Base-by-base conservation (phyloP, 2,797 vertebrate genomes). In the Poeciliopsis infans region DNA sequence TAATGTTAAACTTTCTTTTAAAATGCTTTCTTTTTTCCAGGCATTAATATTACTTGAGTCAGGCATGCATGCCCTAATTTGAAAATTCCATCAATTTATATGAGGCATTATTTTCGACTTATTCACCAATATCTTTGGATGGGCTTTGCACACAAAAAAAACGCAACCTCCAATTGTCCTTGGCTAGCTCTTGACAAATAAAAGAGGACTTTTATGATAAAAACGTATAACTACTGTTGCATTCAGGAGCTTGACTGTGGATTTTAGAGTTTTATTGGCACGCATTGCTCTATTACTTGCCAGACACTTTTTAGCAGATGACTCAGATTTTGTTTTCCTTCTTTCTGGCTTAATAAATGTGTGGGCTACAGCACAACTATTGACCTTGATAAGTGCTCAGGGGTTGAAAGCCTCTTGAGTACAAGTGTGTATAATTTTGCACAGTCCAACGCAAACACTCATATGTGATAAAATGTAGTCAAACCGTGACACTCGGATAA, bases 111-210 rank as follows among this genome's bases (percentile, higher is more conserved):
- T 1, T 13, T 69, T 15, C 6, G 7, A 8, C 49, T 20, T 2
- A 41, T 18, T 5, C 23, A 39, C 2, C 12, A 51, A 36, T 11
- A 43, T 72, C 31, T 25, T 45, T 61, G 73, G 66, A 73, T 5
- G 41, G 45, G 69, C 39, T 72, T 23, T 73, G 25, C 2, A 57
- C 51, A n/a, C 70, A 20, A 66, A 83, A 76, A 55, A 73, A 66
- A 82, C 77, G 72, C 41, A 84, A 71, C 75, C 73, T 75, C 55
- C 74, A 81, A 75, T 85, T 86, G 81, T 87, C 87, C 83, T 88
- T 90, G 89, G 61, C 75, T 16, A 25, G 55, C 61, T 82, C 36
- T 81, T 86, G 79, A 91, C 46, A 89, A 87, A 90, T 82, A 84
- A 83, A 88, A 72, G 43, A 47, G 74, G 77, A 86, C 78, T 82